phyloP scores from a whole-genome alignment of 2,888 invertebrate species.

The Dione vanillae region DNA sequence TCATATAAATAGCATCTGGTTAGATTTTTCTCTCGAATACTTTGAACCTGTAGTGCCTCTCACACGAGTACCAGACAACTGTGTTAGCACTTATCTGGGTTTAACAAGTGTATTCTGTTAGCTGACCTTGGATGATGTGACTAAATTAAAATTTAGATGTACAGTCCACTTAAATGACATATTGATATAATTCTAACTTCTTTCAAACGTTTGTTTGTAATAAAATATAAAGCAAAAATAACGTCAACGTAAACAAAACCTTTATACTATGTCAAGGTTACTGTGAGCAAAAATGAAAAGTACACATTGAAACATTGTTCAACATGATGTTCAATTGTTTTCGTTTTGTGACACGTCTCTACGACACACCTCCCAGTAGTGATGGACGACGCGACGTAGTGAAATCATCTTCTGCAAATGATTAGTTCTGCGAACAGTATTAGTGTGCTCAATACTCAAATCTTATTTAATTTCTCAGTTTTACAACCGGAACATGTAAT shows the following conservation, averaged over 20 bases:
- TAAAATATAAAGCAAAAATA: background rate
- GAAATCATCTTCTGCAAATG: slow-evolving; percentile 9
- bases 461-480: slow-evolving; percentile 9
- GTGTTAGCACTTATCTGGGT: background rate
- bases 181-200: background rate
- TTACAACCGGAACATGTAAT: slow-evolving; percentile 17
- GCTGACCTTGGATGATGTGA: too few species aligned
- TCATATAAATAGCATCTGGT: background rate
- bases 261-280: background rate
- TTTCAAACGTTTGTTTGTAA: background rate
- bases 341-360: background rate
- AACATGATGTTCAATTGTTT: slow-evolving; percentile 2
- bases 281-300: background rate
- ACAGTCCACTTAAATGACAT: background rate
- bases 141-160: too few species aligned
- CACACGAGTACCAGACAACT: background rate
- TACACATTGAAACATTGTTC: background rate
- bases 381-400: background rate
- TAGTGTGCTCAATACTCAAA: background rate
- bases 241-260: background rate
- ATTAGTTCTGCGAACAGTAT: slow-evolving; percentile 11
- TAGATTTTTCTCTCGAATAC: background rate
- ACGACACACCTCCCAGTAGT: background rate
- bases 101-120: too few species aligned
- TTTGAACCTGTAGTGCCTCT: background rate